Evolutionary conservation across 2,888 invertebrate genomes (phyloP).

Genomic region (Caenorhabditis sinica): DNA sequence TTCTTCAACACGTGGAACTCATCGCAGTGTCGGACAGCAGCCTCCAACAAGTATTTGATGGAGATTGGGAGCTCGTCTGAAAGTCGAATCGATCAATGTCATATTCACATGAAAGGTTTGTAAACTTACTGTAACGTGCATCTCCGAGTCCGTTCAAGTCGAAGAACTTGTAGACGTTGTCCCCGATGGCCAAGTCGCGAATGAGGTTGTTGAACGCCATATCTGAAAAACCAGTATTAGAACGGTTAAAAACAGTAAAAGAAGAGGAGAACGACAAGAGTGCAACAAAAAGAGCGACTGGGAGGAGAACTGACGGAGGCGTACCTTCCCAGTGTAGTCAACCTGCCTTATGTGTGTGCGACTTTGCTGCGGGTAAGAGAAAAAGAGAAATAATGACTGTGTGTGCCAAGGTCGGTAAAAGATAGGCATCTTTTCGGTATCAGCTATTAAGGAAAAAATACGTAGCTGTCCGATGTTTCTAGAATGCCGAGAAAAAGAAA

Average conservation of each 20-base stretch:
- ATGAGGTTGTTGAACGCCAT: constrained; percentile 69
- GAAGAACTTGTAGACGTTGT: constrained; percentile 89
- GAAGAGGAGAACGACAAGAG: neutral
- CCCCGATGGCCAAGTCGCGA: constrained; percentile 75
- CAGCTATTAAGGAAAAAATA: constrained; percentile 38
- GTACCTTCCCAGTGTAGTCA: constrained; percentile 42
- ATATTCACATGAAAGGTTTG: neutral
- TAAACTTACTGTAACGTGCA: constrained; percentile 90
- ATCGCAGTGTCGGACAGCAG: constrained; percentile 96
- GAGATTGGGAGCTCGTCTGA: constrained; percentile 90
- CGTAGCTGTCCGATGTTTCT: constrained; percentile 39
- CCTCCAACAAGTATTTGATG: constrained; percentile 94
- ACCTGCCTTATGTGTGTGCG: constrained; percentile 36
- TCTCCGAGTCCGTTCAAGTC: constrained; percentile 89
- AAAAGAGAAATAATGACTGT: no score
- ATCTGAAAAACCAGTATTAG: constrained; percentile 30
- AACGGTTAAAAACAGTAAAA: constrained; percentile 1
- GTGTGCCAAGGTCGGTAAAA: constrained; percentile 52
- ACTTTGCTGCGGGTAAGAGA: constrained; percentile 36
- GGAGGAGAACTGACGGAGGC: constrained; percentile 35
- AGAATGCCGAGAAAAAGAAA: constrained; percentile 21
- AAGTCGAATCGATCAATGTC: constrained; percentile 65
- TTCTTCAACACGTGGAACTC: constrained; percentile 92
- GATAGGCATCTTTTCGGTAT: constrained; percentile 49
- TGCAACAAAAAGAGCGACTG: neutral